Evolutionary conservation across 2,888 invertebrate genomes (phyloP).

Genomic region (Volucella zonaria): DNA sequence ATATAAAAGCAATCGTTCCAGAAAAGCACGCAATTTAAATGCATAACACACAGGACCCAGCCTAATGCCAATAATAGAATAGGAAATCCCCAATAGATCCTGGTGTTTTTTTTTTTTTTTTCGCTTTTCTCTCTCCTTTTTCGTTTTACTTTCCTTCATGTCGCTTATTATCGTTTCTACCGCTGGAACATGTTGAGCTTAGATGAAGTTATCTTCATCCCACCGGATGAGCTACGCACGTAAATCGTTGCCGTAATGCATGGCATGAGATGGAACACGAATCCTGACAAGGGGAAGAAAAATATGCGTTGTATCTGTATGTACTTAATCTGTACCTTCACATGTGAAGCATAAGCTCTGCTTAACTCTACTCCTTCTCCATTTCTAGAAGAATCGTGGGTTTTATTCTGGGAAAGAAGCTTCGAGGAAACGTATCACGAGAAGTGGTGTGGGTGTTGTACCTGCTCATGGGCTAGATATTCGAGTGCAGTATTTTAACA

Average conservation of each 20-base stretch:
- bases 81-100: constrained; percentile 83
- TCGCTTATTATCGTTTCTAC: neutral
- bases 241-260: constrained; percentile 62
- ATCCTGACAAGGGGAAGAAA: constrained; percentile 38
- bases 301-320: constrained; percentile 45
- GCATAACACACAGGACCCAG: constrained; percentile 83
- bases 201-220: constrained; percentile 72
- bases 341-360: constrained; percentile 52
- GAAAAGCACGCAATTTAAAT: constrained; percentile 83
- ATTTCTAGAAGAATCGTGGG: no score
- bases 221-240: constrained; percentile 72
- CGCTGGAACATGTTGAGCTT: constrained; percentile 72
- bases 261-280: constrained; percentile 21
- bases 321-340: constrained; percentile 56
- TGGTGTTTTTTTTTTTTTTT: constrained; percentile 61
- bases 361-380: constrained; percentile 49
- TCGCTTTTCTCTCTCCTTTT: constrained; percentile 4
- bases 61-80: constrained; percentile 83
- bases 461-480: no score
- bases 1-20: constrained; percentile 74
- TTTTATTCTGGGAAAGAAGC: no score
- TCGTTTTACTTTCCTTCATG: constrained; percentile 21
- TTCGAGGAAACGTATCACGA: no score
- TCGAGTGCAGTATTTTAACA: no score
- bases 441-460: no score